phyloP scores from a whole-genome alignment of 2,888 invertebrate genomes.

The Linhomoeus sp. region DNA sequence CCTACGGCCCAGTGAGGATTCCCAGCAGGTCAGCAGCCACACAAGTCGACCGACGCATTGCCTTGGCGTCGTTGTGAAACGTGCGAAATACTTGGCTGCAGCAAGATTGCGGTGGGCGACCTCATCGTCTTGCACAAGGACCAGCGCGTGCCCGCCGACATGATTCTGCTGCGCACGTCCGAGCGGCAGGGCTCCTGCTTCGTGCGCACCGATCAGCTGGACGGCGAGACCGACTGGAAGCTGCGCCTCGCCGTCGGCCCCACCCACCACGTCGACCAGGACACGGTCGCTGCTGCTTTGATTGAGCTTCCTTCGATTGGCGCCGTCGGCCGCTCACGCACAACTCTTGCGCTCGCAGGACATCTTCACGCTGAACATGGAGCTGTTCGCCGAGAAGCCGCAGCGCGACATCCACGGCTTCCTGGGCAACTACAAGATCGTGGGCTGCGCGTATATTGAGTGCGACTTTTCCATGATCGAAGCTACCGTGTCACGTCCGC shows the following conservation, averaged over 20 bases:
- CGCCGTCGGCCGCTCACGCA: too few species aligned
- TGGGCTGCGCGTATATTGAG: conserved; percentile 8
- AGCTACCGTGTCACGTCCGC: not conserved
- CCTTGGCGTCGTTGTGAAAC: too few species aligned
- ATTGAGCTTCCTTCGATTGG: not conserved
- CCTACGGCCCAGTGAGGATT: conserved; percentile 36
- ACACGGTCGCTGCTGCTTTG: conserved; percentile 38
- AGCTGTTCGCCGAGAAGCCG: conserved; percentile 85
- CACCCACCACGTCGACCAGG: conserved; percentile 62
- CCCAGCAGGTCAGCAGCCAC: conserved; percentile 54
- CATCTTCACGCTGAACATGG: conserved; percentile 49
- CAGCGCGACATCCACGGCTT: conserved; percentile 94
- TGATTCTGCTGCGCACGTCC: conserved; percentile 49
- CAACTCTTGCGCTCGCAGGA: conserved; percentile 23
- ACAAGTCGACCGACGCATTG: too few species aligned
- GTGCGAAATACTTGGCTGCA: conserved; percentile 19
- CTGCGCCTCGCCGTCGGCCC: conserved; percentile 60
- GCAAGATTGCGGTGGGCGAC: conserved; percentile 48
- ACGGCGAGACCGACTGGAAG: conserved; percentile 74
- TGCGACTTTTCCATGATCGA: not conserved
- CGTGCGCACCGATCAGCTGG: conserved; percentile 84
- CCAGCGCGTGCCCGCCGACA: conserved; percentile 85
- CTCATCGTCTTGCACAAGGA: conserved; percentile 67
- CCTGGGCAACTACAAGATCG: conserved; percentile 51
- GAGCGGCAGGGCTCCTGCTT: conserved; percentile 61